phyloP scores from a whole-genome alignment of 1,140 invertebrate species.

The Chlorops oryzae region DNA sequence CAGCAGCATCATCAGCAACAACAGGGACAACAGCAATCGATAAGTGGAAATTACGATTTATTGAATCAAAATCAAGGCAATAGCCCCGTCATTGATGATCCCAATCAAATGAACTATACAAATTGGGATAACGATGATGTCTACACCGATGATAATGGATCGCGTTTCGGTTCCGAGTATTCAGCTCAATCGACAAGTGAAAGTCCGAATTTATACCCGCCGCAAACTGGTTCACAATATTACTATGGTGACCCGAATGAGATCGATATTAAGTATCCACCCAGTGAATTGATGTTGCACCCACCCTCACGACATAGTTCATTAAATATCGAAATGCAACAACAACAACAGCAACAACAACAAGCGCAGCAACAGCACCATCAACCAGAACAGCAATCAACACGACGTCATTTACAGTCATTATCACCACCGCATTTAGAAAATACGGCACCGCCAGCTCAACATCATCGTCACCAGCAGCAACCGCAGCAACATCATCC shows the following conservation, averaged over 20 bases:
- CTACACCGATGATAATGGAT: constrained; percentile 28
- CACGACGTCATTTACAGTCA: background rate
- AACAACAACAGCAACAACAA: constrained; percentile 20
- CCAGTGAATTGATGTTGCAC: background rate
- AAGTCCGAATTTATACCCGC: background rate
- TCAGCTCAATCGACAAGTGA: constrained; percentile 6
- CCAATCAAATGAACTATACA: too few species aligned
- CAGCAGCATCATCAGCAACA: background rate
- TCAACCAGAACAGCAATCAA: background rate
- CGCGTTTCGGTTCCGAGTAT: constrained; percentile 23
- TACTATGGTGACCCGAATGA: background rate
- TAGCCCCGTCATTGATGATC: too few species aligned
- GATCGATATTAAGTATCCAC: constrained; percentile 10
- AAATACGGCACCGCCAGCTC: background rate
- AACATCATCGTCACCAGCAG: background rate
- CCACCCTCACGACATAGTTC: too few species aligned
- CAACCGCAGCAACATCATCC: background rate
- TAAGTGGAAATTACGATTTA: too few species aligned
- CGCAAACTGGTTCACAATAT: background rate
- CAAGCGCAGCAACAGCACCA: background rate
- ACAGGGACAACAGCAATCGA: background rate
- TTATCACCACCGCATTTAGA: constrained; percentile 6
- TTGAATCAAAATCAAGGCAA: too few species aligned
- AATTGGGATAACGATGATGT: too few species aligned
- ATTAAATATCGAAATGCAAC: too few species aligned